Percentiles rank a stretch among this genome's conserved stretches.
phyloP scores from a whole-genome alignment of 2,797 vertebrate species.

The Argyrosomus regius region DNA sequence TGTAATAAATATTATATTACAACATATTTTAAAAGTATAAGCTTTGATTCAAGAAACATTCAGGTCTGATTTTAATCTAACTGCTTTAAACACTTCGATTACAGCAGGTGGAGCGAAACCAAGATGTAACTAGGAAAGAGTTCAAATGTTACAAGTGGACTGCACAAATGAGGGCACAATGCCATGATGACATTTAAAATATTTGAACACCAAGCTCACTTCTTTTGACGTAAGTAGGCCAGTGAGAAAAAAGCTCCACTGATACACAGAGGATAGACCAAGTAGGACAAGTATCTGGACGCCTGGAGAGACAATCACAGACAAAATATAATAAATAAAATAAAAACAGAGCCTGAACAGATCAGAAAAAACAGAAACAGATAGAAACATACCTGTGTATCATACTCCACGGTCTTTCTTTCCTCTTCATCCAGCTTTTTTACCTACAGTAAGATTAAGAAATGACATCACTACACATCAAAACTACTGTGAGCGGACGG shows the following conservation, averaged over 20 bases:
- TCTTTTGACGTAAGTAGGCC: constrained; percentile 94
- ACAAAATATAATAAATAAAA: neutral
- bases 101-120: constrained; percentile 1
- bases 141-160: constrained; percentile 5
- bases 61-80: constrained; percentile 18
- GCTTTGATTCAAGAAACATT: constrained; percentile 11
- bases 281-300: constrained; percentile 94
- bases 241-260: constrained; percentile 94
- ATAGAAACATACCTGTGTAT: constrained; percentile 88
- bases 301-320: constrained; percentile 82
- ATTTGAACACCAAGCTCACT: constrained; percentile 79
- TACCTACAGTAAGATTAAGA: constrained; percentile 77
- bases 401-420: constrained; percentile 91
- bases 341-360: constrained; percentile 1
- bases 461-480: neutral
- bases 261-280: constrained; percentile 94
- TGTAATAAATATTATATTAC: neutral
- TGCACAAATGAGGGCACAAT: neutral
- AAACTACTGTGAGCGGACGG: neutral
- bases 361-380: neutral
- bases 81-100: neutral
- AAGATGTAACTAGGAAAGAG: neutral
- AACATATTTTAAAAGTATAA: neutral
- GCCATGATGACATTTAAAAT: neutral
- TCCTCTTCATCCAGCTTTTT: constrained; percentile 91